phyloP scores from a whole-genome alignment of 2,113 vertebrate species.

The Python bivittatus region DNA sequence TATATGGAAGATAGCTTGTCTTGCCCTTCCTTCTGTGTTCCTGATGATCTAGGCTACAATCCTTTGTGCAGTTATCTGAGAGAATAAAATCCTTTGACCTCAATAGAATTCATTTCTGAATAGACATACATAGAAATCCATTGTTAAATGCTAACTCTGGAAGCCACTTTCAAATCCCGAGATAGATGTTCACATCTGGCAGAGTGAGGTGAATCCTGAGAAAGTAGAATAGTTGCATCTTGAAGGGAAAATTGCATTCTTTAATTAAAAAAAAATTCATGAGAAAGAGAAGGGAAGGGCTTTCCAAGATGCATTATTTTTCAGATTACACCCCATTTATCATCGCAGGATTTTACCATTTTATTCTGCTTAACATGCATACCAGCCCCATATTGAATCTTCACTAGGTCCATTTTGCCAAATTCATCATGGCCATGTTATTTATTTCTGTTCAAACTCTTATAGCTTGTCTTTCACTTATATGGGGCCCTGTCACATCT shows the following conservation, averaged over 20 bases:
- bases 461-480: not conserved
- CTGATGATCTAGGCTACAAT: not conserved
- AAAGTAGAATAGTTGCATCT: not conserved
- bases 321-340: not conserved
- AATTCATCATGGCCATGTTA: not conserved
- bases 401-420: not conserved
- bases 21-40: not conserved
- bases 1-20: not conserved
- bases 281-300: not conserved
- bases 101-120: not conserved
- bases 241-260: not conserved
- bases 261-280: not conserved
- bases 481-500: not conserved
- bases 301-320: not conserved
- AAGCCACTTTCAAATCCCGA: not conserved
- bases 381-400: not conserved
- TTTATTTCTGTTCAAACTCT: not conserved
- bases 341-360: not conserved
- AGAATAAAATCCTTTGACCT: not conserved
- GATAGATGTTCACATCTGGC: not conserved
- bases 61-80: not conserved
- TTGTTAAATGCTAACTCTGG: not conserved
- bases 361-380: not conserved
- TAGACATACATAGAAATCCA: not conserved
- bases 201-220: not conserved